Percentiles rank a stretch among this genome's conserved stretches.
Evolutionary conservation across 2,113 vertebrate species (phyloP).

Genomic region (Cyanoderma ruficeps): DNA sequence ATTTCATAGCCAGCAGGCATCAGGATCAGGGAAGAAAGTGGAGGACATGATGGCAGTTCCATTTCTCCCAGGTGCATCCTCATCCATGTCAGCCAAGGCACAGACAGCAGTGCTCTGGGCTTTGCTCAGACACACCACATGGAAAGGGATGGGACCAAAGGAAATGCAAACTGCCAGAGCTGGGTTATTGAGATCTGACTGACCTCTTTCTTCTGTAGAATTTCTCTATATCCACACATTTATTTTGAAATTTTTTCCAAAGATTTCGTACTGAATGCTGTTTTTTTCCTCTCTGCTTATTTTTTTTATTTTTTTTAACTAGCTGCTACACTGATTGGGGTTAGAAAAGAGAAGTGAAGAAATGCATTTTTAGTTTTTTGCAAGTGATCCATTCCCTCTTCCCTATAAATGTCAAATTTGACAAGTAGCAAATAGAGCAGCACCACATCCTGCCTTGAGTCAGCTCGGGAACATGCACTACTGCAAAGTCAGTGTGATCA

Average conservation of each 20-base stretch:
- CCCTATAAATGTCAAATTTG: background rate
- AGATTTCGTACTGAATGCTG: background rate
- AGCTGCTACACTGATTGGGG: background rate
- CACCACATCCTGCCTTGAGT: background rate
- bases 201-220: background rate
- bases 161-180: background rate
- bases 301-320: background rate
- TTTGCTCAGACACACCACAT: background rate
- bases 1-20: background rate
- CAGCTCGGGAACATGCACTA: background rate
- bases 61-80: background rate
- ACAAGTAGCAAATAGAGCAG: background rate
- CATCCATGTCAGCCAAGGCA: background rate
- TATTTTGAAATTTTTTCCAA: background rate
- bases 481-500: background rate
- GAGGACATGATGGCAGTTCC: background rate
- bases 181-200: background rate
- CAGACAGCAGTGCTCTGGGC: accelerated
- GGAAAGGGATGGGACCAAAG: background rate
- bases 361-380: background rate
- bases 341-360: background rate
- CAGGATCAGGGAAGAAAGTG: background rate
- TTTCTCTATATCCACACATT: background rate
- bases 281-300: background rate
- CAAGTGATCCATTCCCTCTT: background rate